Evolutionary conservation across 2,113 vertebrate species (phyloP).

Genomic region (Polyodon spathula): DNA sequence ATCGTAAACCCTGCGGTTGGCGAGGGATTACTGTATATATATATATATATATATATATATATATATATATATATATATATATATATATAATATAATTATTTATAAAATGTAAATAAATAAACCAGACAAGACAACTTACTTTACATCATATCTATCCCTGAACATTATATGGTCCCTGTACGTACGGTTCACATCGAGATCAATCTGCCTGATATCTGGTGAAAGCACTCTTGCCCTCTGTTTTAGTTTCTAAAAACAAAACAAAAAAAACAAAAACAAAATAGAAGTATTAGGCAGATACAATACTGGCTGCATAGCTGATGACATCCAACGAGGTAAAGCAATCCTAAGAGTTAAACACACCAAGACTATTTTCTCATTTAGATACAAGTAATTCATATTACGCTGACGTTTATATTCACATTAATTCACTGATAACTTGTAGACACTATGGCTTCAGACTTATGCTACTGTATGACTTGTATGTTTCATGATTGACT

Average conservation of each 20-base stretch:
- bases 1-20: no score
- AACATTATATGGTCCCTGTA: slow-evolving; percentile 98
- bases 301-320: not conserved
- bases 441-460: no score
- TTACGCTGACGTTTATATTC: no score
- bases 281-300: not conserved
- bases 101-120: no score
- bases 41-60: no score
- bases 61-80: no score
- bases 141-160: slow-evolving; percentile 87
- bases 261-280: not conserved
- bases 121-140: slow-evolving; percentile 56
- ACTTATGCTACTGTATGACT: not conserved
- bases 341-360: not conserved
- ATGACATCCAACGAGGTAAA: slow-evolving; percentile 2
- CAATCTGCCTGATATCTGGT: slow-evolving; percentile 89
- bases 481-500: slow-evolving; percentile 20
- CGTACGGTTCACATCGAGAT: slow-evolving; percentile 91
- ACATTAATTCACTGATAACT: no score
- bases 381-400: no score
- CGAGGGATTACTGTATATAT: no score
- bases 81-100: no score
- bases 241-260: slow-evolving; percentile 63
- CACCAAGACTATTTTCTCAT: not conserved
- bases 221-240: slow-evolving; percentile 67